Evolutionary conservation across 2,113 vertebrate genomes (phyloP).

Genomic region (Sula dactylatra): DNA sequence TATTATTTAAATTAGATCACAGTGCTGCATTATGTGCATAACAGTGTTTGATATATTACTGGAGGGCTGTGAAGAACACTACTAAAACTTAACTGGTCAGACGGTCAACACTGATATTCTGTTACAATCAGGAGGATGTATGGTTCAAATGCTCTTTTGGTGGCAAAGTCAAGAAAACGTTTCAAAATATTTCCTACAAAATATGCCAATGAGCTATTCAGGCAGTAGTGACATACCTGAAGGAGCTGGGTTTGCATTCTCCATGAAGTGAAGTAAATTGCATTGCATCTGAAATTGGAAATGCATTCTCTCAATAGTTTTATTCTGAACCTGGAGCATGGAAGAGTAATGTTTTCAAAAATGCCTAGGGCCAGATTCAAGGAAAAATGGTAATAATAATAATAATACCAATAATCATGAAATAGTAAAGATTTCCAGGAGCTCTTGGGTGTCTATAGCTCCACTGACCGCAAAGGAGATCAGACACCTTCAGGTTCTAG

Average conservation of each 20-base stretch:
- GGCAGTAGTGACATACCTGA: slow-evolving; percentile 57
- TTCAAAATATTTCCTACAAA: slow-evolving; percentile 49
- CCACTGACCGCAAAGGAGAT: background rate
- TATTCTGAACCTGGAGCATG: background rate
- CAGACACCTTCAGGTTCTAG: background rate
- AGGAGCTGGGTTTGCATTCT: slow-evolving; percentile 63
- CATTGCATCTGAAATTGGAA: background rate
- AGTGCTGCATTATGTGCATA: slow-evolving; percentile 84
- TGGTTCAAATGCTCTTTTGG: slow-evolving; percentile 72
- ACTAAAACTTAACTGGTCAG: slow-evolving; percentile 68
- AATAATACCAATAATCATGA: background rate
- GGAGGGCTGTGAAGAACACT: slow-evolving; percentile 76
- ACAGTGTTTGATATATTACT: slow-evolving; percentile 84
- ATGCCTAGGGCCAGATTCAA: background rate
- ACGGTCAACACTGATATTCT: slow-evolving; percentile 76
- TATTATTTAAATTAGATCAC: slow-evolving; percentile 88
- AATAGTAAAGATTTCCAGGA: background rate
- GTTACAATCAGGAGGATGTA: slow-evolving; percentile 68
- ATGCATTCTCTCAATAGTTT: background rate
- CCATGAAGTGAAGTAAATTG: slow-evolving; percentile 47
- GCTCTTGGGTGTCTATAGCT: background rate
- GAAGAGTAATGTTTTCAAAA: background rate
- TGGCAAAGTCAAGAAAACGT: slow-evolving; percentile 66
- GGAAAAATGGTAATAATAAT: background rate
- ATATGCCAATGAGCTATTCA: slow-evolving; percentile 40